Evolutionary conservation across 53 echinoderm and acorn worm genomes (phyloP), one percentile per base, ranked within the genome.

Genomic region (Temnopleurus reevesii): DNA sequence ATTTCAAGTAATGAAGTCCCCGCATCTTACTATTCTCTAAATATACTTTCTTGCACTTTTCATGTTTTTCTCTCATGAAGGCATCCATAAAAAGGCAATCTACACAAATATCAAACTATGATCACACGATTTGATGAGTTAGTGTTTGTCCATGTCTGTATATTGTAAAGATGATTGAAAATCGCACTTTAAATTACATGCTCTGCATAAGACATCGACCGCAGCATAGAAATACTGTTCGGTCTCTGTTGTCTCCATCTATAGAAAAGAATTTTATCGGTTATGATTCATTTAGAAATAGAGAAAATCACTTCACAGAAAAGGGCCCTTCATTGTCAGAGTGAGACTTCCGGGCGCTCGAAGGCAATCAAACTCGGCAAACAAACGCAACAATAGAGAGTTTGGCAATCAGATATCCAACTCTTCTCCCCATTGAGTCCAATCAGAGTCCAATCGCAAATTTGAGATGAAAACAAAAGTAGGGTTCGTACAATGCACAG

Each of bases 391-490:
- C 63, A 63, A 63, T 63, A 63, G 63, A 17, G 8, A 63, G 63
- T 63, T 63, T n/a, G 5, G 63, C 63, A 63, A 63, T 63, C 63
- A 63, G 17, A 63, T n/a, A n/a, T n/a, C n/a, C n/a, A n/a, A 31
- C 13, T 33, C 63, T 63, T n/a, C n/a, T n/a, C n/a, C 30, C 33
- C 63, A 63, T 63, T 17, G 0, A 63, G 33, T 12, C 63, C 30
- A 31, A 63, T 34, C 5, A 34, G 0, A 63, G 33, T 12, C 63
- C 30, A 31, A 63, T 34, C 5, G 63, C 63, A 63, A 63, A 63
- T 63, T 33, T 63, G 63, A 63, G 63, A 34, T 45, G 44, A 77
- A 77, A 77, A 77, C 77, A 77, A 77, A 77, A 77, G 77, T 77
- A 21, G 45, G 46, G 45, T 19, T 34, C 34, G 77, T 51, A 77